Conservation (phyloP, 2,113 vertebrate species). For the Haemorhous mexicanus region DNA sequence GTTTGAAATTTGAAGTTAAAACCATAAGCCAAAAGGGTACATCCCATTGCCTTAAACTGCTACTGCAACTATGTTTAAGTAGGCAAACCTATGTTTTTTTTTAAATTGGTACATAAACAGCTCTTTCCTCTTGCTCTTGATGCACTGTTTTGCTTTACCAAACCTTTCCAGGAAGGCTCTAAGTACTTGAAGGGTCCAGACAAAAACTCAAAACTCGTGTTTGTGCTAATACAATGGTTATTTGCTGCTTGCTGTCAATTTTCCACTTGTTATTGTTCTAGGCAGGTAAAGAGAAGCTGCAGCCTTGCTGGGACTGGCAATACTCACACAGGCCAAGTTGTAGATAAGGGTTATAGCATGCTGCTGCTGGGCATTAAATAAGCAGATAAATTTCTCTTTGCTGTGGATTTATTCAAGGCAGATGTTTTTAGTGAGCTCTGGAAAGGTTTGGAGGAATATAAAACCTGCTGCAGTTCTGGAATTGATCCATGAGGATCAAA, state of each 20-base stretch:
- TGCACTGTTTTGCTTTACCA: background rate
- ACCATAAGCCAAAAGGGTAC: background rate
- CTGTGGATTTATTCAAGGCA: conserved; percentile 62
- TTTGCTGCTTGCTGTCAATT: conserved; percentile 9
- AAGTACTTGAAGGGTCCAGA: background rate
- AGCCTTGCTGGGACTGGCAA: background rate
- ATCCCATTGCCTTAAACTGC: background rate
- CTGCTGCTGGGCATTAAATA: conserved; percentile 58
- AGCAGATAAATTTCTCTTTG: conserved; percentile 52
- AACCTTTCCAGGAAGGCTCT: background rate
- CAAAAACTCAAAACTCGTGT: background rate
- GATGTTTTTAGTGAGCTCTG: conserved; percentile 60
- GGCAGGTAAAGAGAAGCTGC: background rate
- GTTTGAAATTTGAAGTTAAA: background rate
- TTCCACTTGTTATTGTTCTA: background rate
- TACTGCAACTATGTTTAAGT: background rate
- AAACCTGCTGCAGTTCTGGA: conserved; percentile 70
- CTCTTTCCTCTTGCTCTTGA: background rate
- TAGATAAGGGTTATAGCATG: conserved; percentile 57
- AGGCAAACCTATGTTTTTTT: background rate
- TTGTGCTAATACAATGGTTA: background rate
- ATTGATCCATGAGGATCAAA: conserved; percentile 63
- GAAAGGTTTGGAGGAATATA: conserved; percentile 47
- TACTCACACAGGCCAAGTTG: background rate
- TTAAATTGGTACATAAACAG: background rate